phyloP scores from a whole-genome alignment of 2,113 vertebrate genomes.

The Chionodraco myersi region DNA sequence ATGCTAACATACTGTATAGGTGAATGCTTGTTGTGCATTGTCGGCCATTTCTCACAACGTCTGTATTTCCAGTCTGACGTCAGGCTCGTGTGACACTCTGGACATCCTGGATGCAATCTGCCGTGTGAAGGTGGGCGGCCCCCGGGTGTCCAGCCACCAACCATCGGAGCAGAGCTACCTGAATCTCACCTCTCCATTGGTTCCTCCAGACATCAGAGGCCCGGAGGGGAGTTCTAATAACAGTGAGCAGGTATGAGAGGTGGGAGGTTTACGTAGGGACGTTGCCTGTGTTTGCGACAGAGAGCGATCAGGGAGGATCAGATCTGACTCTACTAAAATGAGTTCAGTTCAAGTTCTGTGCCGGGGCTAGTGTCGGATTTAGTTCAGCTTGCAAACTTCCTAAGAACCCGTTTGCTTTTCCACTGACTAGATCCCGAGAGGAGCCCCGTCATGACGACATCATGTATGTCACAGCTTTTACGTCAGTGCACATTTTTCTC shows the following conservation, averaged over 20 bases:
- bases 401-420: too few species aligned
- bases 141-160: conserved; percentile 68
- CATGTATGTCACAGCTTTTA: too few species aligned
- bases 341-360: too few species aligned
- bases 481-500: too few species aligned
- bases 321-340: too few species aligned
- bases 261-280: not conserved
- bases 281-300: not conserved
- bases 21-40: not conserved
- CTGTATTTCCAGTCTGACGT: conserved; percentile 62
- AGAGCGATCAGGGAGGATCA: not conserved
- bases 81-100: conserved; percentile 68
- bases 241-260: conserved; percentile 66
- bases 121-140: conserved; percentile 69
- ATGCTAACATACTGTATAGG: not conserved
- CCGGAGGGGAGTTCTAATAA: conserved; percentile 58
- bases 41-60: not conserved
- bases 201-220: conserved; percentile 45
- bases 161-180: conserved; percentile 86
- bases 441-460: too few species aligned
- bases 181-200: conserved; percentile 83
- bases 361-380: too few species aligned
- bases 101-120: conserved; percentile 76
- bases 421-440: too few species aligned
- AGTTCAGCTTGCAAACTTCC: too few species aligned